phyloP scores from a whole-genome alignment of 2,797 vertebrate species.

The Syndactyla subalaris region DNA sequence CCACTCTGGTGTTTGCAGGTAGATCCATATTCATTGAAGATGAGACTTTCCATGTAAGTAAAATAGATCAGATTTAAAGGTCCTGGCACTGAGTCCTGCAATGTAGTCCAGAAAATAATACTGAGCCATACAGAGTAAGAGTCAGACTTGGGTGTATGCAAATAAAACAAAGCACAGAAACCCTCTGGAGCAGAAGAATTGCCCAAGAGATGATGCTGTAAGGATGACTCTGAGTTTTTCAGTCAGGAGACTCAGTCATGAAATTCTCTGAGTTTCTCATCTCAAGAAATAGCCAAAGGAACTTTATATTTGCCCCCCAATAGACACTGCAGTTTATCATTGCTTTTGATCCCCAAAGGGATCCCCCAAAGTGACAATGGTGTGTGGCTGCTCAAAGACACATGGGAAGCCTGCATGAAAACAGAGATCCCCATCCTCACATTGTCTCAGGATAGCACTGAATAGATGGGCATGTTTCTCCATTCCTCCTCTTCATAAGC shows the following conservation, averaged over 20 bases:
- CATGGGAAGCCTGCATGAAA: not conserved
- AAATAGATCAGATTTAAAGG: not conserved
- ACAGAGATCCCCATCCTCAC: not conserved
- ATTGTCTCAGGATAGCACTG: not conserved
- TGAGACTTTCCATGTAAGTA: not conserved
- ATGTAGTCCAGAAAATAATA: not conserved
- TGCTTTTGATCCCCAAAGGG: not conserved
- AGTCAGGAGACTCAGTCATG: not conserved
- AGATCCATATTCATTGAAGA: not conserved
- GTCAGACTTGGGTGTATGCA: not conserved
- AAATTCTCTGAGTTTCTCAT: not conserved
- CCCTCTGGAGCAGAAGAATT: not conserved
- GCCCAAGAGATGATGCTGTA: not conserved
- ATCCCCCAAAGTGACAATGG: not conserved
- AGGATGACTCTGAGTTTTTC: not conserved
- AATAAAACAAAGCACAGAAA: not conserved
- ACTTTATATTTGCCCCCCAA: not conserved
- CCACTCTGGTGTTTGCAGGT: not conserved
- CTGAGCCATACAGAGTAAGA: not conserved
- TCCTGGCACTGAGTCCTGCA: not conserved
- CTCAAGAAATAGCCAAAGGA: not conserved
- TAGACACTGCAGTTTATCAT: not conserved
- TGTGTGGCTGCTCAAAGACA: not conserved
- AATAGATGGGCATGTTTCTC: not conserved
- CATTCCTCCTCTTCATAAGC: not conserved